Evolutionary conservation across 1,140 invertebrate genomes (phyloP), one percentile per base, ranked within the genome.

Genomic region (Mylabris phalerata): DNA sequence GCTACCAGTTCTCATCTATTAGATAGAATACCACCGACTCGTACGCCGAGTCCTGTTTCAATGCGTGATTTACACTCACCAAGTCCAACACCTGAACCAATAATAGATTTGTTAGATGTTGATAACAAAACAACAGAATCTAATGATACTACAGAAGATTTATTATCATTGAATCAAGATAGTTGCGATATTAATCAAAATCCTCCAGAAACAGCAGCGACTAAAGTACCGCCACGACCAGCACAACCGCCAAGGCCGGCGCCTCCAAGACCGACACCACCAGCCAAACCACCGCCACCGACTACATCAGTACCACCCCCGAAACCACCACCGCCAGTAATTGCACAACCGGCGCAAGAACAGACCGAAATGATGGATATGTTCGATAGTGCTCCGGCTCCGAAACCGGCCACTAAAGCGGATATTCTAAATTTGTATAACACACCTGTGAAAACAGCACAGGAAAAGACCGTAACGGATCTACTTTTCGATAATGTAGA

Each of bases 1-100:
- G 88, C 90, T 26, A 90, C 89, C 0, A 92, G 89, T 52, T 87
- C 88, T 13, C 85, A 90, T 71, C 76, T 94, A 46, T 69, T 93
- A 41, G 88, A 92, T 60, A 83, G 90, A 45, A 81, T 93, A 44
- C 86, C 89, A 59, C 87, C 86, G 6, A 92, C 89, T 1, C 80
- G 88, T 59, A 89, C 87, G 1, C 89, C 89, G 0, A 90, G 88
- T 73, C 89, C 89, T 1, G 87, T 90, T 0, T 84, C 88, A 9
- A 88, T 90, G 75, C 74, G 85, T 43, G 85, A 88, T 63, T 77
- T 87, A 13, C 87, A 90, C 69, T 89, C 89, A 1, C 89, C 90
- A 1, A 90, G 88, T 62, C 90, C 90, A 1, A 92, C 90, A 2
- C 89, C 90, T 0, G 87, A 90, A 58, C 83, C 84, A 41, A 77